Conservation (phyloP, 2,888 invertebrate species). For the Idaea straminata region DNA sequence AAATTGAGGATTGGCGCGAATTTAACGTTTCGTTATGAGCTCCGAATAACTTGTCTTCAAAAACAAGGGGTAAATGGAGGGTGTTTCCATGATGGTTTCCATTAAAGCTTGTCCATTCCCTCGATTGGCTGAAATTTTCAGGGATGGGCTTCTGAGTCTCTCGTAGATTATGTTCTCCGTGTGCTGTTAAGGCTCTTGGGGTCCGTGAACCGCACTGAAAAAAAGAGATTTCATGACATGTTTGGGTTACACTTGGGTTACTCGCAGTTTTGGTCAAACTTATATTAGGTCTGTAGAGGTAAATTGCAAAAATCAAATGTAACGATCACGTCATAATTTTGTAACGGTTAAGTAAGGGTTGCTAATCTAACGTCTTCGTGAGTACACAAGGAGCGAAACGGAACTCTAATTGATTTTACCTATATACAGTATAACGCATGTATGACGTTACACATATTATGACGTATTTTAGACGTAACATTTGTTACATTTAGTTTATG, state of each 20-base stretch:
- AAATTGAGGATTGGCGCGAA: not conserved
- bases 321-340: too few species aligned
- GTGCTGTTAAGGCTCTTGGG: slow-evolving; percentile 16
- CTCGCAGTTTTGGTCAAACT: not conserved
- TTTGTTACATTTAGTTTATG: too few species aligned
- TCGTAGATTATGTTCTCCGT: not conserved
- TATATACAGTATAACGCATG: too few species aligned
- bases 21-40: not conserved
- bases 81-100: not conserved
- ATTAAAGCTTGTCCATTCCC: not conserved
- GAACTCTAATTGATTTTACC: too few species aligned
- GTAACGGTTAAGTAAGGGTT: too few species aligned
- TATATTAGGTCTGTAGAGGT: not conserved
- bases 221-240: slow-evolving; percentile 10
- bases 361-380: too few species aligned
- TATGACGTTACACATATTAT: too few species aligned
- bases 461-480: too few species aligned
- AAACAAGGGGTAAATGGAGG: too few species aligned
- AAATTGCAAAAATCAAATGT: too few species aligned
- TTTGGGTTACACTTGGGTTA: not conserved
- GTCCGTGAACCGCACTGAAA: slow-evolving; percentile 9
- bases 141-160: not conserved
- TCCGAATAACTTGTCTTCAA: too few species aligned
- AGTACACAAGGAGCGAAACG: too few species aligned
- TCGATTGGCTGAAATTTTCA: not conserved